Evolutionary conservation across 2,888 invertebrate genomes (phyloP), one percentile per base, ranked within the genome.

Genomic region (Barypeithes pellucidus): DNA sequence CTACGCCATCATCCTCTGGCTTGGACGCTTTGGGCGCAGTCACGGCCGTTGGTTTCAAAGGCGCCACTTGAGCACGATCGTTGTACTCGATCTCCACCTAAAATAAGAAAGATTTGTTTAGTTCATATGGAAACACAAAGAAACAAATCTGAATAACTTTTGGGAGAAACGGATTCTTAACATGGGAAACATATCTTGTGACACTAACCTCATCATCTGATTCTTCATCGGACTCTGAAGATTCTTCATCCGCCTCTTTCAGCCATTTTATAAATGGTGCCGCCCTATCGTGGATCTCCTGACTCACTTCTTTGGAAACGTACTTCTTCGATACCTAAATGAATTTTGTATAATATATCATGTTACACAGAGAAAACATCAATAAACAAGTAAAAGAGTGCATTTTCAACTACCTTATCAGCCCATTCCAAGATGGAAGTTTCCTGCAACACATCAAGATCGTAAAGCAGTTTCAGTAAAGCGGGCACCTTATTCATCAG

Each of bases 261-360:
- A 99, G 90, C 99, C 99, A 99, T 82, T 94, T 96, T 75, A 99
- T 91, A 87, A 99, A 97, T 71, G 97, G 97, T 82, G 93, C 92
- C 65, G 97, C 98, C 83, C 95, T 94, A 77, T 93, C 92, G 80
- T 96, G 94, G 84, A 99, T 97, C 85, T 98, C 97, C 75, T 94
- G 93, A 74, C 94, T 93, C 73, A 97, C 87, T 85, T 99, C 98
- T 85, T 94, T 94, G 71, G 93, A 89, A 59, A 98, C 97, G 87
- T 96, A 97, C 87, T 98, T 98, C 88, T 95, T 97, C 81, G 94
- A 94, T 18, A 85, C 84, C 84, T 84, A 67, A 7, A n/a, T n/a
- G 66, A 29, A 72, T 33, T n/a, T n/a, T n/a, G n/a, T n/a, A n/a
- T 18, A 68, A 18, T 70, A 43, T 47, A 57, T n/a, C 1, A 39